phyloP scores from a whole-genome alignment of 2,888 invertebrate genomes.

The Lithosia quadra region DNA sequence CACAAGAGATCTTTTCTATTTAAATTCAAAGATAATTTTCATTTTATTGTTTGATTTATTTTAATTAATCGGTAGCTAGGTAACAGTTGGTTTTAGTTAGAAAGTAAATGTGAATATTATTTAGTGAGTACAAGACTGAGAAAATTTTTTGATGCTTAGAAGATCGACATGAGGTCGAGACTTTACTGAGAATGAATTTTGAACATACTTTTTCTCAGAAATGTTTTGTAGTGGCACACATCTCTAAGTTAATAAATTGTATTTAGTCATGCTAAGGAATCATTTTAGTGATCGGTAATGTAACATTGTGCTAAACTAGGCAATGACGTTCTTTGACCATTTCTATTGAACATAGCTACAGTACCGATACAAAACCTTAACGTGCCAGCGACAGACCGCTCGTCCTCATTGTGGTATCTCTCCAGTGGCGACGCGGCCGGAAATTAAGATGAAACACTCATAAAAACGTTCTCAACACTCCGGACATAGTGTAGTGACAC shows the following conservation, averaged over 20 bases:
- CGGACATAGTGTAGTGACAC: slow-evolving; percentile 1
- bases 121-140: background rate
- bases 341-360: background rate
- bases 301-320: background rate
- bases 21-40: background rate
- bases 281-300: background rate
- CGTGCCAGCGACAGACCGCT: background rate
- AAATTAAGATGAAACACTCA: slow-evolving; percentile 36
- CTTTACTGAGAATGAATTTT: no score
- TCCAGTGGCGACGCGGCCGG: slow-evolving; percentile 20
- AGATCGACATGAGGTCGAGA: no score
- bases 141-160: no score
- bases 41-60: background rate
- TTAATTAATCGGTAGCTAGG: background rate
- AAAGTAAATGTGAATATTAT: background rate
- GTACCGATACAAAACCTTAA: background rate
- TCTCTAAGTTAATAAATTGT: background rate
- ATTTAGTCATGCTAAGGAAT: background rate
- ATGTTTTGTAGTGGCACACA: background rate
- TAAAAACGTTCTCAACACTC: slow-evolving; percentile 15
- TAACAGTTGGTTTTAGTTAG: background rate
- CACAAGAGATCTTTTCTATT: background rate
- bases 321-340: background rate
- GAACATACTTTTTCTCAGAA: no score
- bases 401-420: background rate